phyloP scores from a whole-genome alignment of 2,888 invertebrate species.

The Pseudoips prasinana region DNA sequence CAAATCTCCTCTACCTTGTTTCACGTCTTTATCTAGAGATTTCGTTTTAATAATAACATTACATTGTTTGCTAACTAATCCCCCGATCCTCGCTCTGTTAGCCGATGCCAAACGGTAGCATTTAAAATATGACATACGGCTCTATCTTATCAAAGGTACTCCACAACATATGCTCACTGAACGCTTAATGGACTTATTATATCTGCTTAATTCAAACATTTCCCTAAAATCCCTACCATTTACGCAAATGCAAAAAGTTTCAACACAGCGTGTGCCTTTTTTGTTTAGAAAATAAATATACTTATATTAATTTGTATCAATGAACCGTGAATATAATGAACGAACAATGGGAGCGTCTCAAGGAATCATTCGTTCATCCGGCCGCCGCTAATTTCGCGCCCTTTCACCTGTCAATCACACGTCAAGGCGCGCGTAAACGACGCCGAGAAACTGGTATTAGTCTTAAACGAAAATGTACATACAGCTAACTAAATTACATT shows the following conservation, averaged over 20 bases:
- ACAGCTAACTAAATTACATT: slow-evolving; percentile 38
- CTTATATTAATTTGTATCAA: slow-evolving; percentile 34
- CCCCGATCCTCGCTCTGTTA: slow-evolving; percentile 63
- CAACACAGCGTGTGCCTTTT: slow-evolving; percentile 60
- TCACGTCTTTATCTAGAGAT: slow-evolving; percentile 67
- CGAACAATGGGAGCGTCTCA: slow-evolving; percentile 34
- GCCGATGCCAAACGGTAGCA: slow-evolving; percentile 77
- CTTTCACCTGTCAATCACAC: slow-evolving; percentile 78
- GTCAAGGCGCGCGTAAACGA: slow-evolving; percentile 62
- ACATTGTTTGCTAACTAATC: slow-evolving; percentile 71
- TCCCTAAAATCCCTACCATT: slow-evolving; percentile 63
- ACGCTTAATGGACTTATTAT: slow-evolving; percentile 71
- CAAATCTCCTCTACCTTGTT: slow-evolving; percentile 56
- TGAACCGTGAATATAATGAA: slow-evolving; percentile 44
- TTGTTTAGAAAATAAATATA: slow-evolving; percentile 19
- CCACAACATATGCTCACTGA: slow-evolving; percentile 70
- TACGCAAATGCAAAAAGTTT: slow-evolving; percentile 41
- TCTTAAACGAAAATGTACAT: slow-evolving; percentile 31
- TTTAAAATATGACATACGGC: slow-evolving; percentile 75
- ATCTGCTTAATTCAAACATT: slow-evolving; percentile 59
- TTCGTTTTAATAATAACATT: slow-evolving; percentile 65
- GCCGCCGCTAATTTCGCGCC: slow-evolving; percentile 69
- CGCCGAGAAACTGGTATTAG: slow-evolving; percentile 44
- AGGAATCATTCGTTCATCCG: slow-evolving; percentile 33
- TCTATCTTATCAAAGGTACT: slow-evolving; percentile 79